Evolutionary conservation across 30 jellyfish, hydroid and myxozoan genomes (phyloP).

Genomic region (Pseudorhiza aurosa): DNA sequence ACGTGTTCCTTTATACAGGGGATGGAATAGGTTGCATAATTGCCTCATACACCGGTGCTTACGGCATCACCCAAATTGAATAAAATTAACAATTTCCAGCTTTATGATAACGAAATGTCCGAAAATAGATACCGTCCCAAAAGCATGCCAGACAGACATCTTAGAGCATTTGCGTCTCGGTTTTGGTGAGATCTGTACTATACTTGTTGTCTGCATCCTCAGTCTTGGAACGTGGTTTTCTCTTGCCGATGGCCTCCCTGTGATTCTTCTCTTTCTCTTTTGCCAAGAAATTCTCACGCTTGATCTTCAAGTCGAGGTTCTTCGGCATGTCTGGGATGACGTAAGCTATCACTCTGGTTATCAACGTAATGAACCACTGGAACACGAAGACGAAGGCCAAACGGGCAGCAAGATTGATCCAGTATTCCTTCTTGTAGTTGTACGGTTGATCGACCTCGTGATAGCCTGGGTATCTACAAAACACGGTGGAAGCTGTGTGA

Average conservation of each 20-base stretch:
- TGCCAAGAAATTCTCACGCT: constrained; percentile 90
- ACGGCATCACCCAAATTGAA: too few species aligned
- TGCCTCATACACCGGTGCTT: too few species aligned
- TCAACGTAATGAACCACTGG: constrained; percentile 88
- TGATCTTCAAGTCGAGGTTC: constrained; percentile 83
- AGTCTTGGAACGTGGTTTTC: constrained; percentile 69
- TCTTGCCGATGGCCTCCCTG: constrained; percentile 83
- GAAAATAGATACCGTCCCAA: background rate
- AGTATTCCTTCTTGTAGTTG: constrained; percentile 71
- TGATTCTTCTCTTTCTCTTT: constrained; percentile 63
- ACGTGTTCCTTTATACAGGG: too few species aligned
- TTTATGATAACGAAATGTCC: background rate
- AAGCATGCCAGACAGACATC: too few species aligned
- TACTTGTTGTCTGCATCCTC: constrained; percentile 4
- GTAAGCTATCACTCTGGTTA: constrained; percentile 72
- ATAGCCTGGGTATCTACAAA: constrained; percentile 91
- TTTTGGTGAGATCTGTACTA: constrained; percentile 43
- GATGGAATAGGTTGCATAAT: too few species aligned
- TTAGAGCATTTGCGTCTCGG: constrained; percentile 68
- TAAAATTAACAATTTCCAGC: too few species aligned
- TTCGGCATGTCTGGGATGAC: constrained; percentile 94
- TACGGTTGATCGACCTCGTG: constrained; percentile 77
- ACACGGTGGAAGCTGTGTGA: background rate
- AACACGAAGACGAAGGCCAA: constrained; percentile 92
- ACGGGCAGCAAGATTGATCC: constrained; percentile 85